A percentile compares a stretch with the other conserved stretches of the same genome.
Conservation (phyloP, 2,797 vertebrate genomes). For the Centropyge bicolor region DNA sequence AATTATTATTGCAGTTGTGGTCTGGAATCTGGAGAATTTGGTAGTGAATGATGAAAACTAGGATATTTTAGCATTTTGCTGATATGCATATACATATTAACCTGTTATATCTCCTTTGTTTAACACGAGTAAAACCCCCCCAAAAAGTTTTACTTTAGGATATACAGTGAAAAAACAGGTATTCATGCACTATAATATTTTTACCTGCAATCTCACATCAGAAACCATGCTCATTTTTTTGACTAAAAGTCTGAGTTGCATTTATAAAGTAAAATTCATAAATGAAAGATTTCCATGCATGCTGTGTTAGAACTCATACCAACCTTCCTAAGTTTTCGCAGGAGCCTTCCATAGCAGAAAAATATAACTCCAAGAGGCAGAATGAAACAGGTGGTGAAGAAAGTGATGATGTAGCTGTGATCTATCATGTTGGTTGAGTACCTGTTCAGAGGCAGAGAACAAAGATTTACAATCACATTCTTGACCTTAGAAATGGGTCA, state of each 20-base stretch:
- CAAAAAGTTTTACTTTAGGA: no score
- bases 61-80: no score
- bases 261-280: not conserved
- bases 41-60: no score
- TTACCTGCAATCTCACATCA: no score
- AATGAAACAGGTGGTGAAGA: conserved; percentile 91
- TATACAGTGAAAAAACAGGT: not conserved
- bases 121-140: not conserved
- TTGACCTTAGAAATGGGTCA: not conserved
- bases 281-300: not conserved
- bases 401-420: conserved; percentile 90
- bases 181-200: not conserved
- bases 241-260: conserved; percentile 1
- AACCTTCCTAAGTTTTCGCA: conserved; percentile 91
- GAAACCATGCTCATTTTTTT: no score
- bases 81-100: no score
- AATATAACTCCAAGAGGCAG: conserved; percentile 90
- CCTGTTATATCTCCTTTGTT: not conserved
- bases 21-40: no score
- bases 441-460: conserved; percentile 77
- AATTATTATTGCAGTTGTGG: no score
- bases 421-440: conserved; percentile 86
- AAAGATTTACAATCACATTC: not conserved
- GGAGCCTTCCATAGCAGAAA: conserved; percentile 91
- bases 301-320: conserved; percentile 20